Conservation (phyloP, 2,113 vertebrate species). For the Shinisaurus crocodilurus region DNA sequence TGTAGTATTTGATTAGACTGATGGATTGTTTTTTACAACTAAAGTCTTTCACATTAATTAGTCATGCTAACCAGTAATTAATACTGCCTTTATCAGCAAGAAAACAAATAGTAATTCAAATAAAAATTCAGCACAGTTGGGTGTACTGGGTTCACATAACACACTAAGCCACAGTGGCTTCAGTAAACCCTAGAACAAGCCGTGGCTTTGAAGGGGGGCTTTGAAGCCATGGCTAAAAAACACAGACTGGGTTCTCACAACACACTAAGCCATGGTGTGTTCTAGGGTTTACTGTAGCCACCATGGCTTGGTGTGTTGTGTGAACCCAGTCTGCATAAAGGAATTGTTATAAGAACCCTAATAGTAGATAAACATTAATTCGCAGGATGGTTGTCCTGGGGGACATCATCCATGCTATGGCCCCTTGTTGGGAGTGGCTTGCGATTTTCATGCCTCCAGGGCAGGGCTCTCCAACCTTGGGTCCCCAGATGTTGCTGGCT, state of each 20-base stretch:
- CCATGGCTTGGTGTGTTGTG: too few relatives aligned
- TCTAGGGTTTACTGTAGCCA: too few relatives aligned
- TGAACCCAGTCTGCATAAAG: conserved; percentile 70
- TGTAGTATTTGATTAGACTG: conserved; percentile 83
- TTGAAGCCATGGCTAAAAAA: too few relatives aligned
- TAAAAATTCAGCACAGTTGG: conserved; percentile 82
- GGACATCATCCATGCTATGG: background rate
- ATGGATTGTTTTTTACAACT: conserved; percentile 78
- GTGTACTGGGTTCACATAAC: too few relatives aligned
- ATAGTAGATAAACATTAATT: conserved; percentile 77
- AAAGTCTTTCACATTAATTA: conserved; percentile 80
- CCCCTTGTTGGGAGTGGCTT: background rate
- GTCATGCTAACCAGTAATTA: conserved; percentile 79
- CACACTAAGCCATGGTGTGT: too few relatives aligned
- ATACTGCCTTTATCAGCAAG: conserved; percentile 83
- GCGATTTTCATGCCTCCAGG: background rate
- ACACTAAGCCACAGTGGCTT: too few relatives aligned
- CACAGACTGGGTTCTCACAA: too few relatives aligned
- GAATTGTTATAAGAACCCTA: conserved; percentile 72
- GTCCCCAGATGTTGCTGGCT: too few relatives aligned
- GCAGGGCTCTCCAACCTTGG: too few relatives aligned
- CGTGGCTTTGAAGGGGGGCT: too few relatives aligned
- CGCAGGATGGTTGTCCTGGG: background rate
- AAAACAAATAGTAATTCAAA: conserved; percentile 86
- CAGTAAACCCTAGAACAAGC: too few relatives aligned